phyloP scores from a whole-genome alignment of 1,140 invertebrate genomes.

The Brachionus rubens region DNA sequence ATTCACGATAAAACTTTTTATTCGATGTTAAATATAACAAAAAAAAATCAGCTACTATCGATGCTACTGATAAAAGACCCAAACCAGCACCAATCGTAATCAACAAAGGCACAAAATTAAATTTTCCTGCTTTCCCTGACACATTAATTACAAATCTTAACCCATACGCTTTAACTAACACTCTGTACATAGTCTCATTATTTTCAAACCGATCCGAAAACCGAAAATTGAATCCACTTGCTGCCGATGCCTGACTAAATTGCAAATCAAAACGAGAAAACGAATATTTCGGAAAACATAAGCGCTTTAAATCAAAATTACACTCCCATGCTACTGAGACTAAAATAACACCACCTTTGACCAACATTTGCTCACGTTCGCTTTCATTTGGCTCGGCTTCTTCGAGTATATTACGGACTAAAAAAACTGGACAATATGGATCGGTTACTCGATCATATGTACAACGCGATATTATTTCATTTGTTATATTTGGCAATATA shows the following conservation, averaged over 20 bases:
- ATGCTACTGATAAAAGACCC: slow-evolving; percentile 20
- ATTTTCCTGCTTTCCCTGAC: slow-evolving; percentile 47
- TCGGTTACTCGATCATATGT: slow-evolving; percentile 48
- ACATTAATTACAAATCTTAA: slow-evolving; percentile 48
- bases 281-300: slow-evolving; percentile 58
- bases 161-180: slow-evolving; percentile 47
- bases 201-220: slow-evolving; percentile 1
- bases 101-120: slow-evolving; percentile 46
- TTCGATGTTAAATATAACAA: slow-evolving; percentile 20
- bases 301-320: slow-evolving; percentile 61
- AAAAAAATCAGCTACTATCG: slow-evolving; percentile 40
- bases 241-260: slow-evolving; percentile 51
- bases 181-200: slow-evolving; percentile 17
- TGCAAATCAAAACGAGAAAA: slow-evolving; percentile 61
- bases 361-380: slow-evolving; percentile 38
- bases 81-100: slow-evolving; percentile 30
- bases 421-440: slow-evolving; percentile 63
- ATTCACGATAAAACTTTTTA: slow-evolving; percentile 13
- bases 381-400: slow-evolving; percentile 58
- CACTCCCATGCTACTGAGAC: slow-evolving; percentile 64
- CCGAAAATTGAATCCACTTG: slow-evolving; percentile 63
- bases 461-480: slow-evolving; percentile 5
- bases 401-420: slow-evolving; percentile 59
- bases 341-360: slow-evolving; percentile 62
- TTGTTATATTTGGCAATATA: slow-evolving; percentile 9